Percentiles rank a stretch among this genome's conserved stretches.
These are phyloP conservation scores for Dicrurus megarhynchus DNA, from an alignment of 2,113 vertebrate genomes.

Conservation along the genomic window DNA sequence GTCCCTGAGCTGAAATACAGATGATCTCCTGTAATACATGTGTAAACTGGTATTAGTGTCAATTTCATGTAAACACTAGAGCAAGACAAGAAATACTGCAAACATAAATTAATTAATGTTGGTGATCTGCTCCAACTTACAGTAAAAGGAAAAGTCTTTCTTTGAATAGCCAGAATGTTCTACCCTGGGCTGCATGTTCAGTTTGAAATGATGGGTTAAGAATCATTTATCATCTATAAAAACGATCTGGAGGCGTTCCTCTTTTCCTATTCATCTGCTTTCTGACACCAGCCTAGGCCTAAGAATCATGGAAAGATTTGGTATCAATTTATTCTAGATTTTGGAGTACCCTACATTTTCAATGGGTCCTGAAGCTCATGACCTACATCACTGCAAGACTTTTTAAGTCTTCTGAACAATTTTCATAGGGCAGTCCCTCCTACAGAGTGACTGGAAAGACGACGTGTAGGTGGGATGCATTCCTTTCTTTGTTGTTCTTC, in stretches of 20 bases:
- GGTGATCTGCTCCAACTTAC: background rate
- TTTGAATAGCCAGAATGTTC: background rate
- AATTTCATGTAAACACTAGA: background rate
- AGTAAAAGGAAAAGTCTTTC: background rate
- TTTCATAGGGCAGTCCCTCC: background rate
- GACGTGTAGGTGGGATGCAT: accelerated
- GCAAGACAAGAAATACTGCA: background rate
- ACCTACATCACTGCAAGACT: background rate
- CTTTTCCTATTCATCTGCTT: background rate
- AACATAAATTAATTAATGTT: background rate
- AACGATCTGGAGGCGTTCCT: background rate
- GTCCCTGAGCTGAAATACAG: background rate
- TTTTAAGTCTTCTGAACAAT: background rate
- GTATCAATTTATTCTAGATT: background rate
- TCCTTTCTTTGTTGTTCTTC: background rate
- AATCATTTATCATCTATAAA: background rate
- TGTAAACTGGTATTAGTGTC: background rate
- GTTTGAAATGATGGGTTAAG: background rate
- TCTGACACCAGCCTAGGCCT: background rate
- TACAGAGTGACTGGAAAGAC: background rate
- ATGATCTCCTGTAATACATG: background rate
- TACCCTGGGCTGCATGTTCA: background rate
- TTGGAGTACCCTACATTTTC: background rate
- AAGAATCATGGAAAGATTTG: background rate
- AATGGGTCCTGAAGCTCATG: background rate